Conservation (phyloP, 2,113 vertebrate genomes). For the Myanophis thanlyinensis region DNA sequence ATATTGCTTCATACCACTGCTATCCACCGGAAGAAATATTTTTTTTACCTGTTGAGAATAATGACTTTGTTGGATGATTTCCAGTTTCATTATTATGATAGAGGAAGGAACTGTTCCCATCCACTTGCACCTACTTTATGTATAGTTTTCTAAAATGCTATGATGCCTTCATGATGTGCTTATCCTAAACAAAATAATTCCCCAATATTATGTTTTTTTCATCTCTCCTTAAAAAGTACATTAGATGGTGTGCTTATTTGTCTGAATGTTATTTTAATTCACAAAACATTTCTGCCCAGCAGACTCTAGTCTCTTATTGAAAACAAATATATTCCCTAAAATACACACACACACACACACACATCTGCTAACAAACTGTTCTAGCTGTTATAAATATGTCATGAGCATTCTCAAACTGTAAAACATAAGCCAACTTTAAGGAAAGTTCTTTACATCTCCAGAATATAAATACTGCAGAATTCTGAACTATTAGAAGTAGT, state of each 20-base stretch:
- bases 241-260: not conserved
- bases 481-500: conserved; percentile 11
- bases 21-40: not conserved
- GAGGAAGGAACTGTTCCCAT: not conserved
- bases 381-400: not conserved
- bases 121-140: not conserved
- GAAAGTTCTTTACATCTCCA: not conserved
- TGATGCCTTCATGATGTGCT: not conserved
- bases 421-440: conserved; percentile 3
- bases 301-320: not conserved
- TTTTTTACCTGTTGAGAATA: not conserved
- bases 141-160: not conserved
- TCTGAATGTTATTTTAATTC: not conserved
- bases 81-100: not conserved
- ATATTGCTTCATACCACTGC: not conserved
- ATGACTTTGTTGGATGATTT: not conserved
- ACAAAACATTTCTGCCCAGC: not conserved
- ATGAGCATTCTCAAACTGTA: not conserved
- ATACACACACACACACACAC: too few relatives aligned
- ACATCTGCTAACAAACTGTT: too few relatives aligned
- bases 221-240: not conserved
- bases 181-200: not conserved
- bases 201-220: not conserved
- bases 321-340: not conserved
- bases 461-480: conserved; percentile 32